Percentiles rank a stretch among this genome's conserved stretches.
These are phyloP conservation scores for honey bee (Apis mellifera) DNA, from an alignment of 1,140 invertebrate species.

Conservation along the genomic window DNA sequence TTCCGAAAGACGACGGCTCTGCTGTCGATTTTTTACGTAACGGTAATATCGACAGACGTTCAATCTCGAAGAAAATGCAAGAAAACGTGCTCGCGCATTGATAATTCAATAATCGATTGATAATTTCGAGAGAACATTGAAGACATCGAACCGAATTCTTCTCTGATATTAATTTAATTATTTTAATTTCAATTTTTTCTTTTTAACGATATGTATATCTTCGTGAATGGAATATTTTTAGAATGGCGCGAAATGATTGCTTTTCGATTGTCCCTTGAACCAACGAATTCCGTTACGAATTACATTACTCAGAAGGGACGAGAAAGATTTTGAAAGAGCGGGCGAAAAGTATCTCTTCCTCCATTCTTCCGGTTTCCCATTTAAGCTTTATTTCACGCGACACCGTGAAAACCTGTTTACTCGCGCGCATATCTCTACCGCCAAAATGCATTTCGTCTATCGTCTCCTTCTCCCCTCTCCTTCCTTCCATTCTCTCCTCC, in stretches of 20 bases:
- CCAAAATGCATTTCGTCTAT: constrained; percentile 51
- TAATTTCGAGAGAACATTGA: no score
- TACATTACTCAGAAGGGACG: neutral
- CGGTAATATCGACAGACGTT: neutral
- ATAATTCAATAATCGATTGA: no score
- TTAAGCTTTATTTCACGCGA: constrained; percentile 44
- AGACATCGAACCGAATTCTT: no score
- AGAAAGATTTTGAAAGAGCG: constrained; percentile 34
- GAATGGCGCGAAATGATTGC: no score
- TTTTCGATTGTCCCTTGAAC: no score
- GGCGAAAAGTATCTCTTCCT: constrained; percentile 18
- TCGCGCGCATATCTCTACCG: constrained; percentile 6
- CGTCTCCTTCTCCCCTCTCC: neutral
- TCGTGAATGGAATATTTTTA: no score
- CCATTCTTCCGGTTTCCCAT: constrained; percentile 14
- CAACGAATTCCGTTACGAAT: no score
- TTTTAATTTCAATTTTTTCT: constrained; percentile 8
- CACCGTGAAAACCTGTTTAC: constrained; percentile 41
- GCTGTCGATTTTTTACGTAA: neutral
- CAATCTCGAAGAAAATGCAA: no score
- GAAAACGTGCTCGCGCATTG: no score
- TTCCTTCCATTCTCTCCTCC: neutral
- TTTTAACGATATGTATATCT: neutral
- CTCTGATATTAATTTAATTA: neutral
- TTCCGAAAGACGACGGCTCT: constrained; percentile 52